These are phyloP conservation scores for Balaeniceps rex DNA, from an alignment of 2,113 vertebrate genomes.

Conservation along the genomic window DNA sequence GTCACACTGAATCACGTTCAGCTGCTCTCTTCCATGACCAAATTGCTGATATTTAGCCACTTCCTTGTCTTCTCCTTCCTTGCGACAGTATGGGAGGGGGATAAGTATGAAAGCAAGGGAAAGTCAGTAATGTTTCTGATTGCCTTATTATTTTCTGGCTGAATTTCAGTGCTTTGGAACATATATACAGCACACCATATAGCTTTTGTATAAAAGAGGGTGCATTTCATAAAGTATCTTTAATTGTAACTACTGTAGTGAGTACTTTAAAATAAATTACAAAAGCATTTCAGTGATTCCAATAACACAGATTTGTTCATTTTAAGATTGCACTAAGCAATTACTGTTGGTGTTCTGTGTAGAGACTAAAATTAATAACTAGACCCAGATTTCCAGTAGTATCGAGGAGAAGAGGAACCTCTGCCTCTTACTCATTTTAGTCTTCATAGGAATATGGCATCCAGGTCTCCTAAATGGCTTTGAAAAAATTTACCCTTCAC, in stretches of 20 bases:
- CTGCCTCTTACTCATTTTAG: neutral
- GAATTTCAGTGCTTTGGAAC: neutral
- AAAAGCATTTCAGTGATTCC: neutral
- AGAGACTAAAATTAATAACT: neutral
- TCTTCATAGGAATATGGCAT: neutral
- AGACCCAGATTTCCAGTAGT: neutral
- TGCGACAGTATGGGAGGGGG: neutral
- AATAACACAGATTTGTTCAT: neutral
- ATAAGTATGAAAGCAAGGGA: neutral
- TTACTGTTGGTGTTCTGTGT: neutral
- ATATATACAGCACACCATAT: neutral
- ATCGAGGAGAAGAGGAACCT: neutral
- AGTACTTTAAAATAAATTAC: neutral
- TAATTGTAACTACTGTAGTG: neutral
- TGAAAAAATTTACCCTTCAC: neutral
- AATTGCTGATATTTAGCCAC: constrained; percentile 34
- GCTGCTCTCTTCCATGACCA: constrained; percentile 50
- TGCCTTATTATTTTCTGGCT: neutral
- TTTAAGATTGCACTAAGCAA: neutral
- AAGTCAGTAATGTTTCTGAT: neutral
- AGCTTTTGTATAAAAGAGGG: neutral
- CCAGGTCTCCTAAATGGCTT: neutral
- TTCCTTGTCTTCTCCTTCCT: neutral
- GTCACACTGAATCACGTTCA: constrained; percentile 71
- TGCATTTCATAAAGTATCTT: neutral